A percentile compares a stretch with the other conserved stretches of the same genome.
Evolutionary conservation across 1,140 invertebrate species (phyloP).

Genomic region (Lanistes nyassanus): DNA sequence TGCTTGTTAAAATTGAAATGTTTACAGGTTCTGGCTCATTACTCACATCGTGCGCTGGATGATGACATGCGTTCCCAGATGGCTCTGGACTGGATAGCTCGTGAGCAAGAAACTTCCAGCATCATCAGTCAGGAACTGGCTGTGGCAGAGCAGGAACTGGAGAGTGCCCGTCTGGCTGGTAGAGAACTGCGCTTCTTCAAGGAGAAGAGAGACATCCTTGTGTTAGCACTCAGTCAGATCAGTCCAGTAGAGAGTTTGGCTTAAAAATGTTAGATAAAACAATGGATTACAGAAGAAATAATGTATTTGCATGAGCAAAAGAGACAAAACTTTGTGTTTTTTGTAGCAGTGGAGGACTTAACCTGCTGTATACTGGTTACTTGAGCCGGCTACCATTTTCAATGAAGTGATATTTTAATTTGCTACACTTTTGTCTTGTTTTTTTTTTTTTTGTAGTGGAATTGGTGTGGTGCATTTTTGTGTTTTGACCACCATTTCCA

Average conservation of each 20-base stretch:
- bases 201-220: constrained; percentile 93
- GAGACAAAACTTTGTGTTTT: no score
- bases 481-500: no score
- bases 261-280: constrained; percentile 24
- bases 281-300: no score
- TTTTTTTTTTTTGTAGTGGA: no score
- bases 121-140: constrained; percentile 84
- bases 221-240: constrained; percentile 76
- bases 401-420: no score
- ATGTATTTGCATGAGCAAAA: no score
- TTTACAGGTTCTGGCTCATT: constrained; percentile 31
- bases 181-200: constrained; percentile 92
- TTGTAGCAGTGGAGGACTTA: no score
- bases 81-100: constrained; percentile 94
- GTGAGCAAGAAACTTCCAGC: constrained; percentile 83
- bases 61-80: constrained; percentile 96
- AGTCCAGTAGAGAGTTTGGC: constrained; percentile 59
- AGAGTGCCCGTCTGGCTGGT: constrained; percentile 88
- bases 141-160: constrained; percentile 86
- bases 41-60: constrained; percentile 74
- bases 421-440: no score
- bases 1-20: background rate
- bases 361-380: no score
- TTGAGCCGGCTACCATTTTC: no score
- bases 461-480: no score